phyloP scores from a whole-genome alignment of 2,113 vertebrate species.

The Rynchops niger region DNA sequence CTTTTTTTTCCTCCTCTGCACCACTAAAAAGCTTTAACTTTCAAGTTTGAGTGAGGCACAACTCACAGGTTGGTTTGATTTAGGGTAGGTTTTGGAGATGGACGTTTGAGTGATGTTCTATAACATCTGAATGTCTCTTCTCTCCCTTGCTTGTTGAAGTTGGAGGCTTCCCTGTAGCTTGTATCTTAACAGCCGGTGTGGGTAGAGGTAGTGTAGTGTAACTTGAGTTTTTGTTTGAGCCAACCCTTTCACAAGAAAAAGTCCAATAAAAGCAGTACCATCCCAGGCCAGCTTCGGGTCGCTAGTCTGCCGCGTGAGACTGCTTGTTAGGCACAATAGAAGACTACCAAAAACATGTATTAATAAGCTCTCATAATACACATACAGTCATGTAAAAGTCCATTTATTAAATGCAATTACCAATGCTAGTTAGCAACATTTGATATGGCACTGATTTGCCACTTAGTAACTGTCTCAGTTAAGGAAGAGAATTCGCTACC shows the following conservation, averaged over 20 bases:
- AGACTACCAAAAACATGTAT: neutral
- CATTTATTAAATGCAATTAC: constrained; percentile 30
- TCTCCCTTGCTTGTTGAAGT: neutral
- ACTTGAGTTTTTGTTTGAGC: neutral
- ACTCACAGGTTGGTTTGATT: neutral
- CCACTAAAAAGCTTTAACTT: neutral
- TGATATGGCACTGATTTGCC: neutral
- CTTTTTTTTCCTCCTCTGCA: neutral
- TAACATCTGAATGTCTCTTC: neutral
- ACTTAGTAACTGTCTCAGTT: neutral
- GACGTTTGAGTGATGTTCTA: neutral
- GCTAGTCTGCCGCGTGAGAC: neutral
- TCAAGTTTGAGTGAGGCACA: neutral
- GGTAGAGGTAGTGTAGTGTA: neutral
- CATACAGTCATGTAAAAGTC: neutral
- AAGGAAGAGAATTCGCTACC: neutral
- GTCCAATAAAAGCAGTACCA: neutral
- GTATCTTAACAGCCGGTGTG: neutral
- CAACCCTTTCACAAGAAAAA: neutral
- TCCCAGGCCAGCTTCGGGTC: neutral
- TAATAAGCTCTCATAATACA: neutral
- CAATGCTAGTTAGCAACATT: neutral
- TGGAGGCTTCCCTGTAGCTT: neutral
- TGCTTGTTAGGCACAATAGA: neutral
- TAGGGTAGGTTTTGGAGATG: neutral